Conservation (phyloP, 2,113 vertebrate species). For the Corydoras maculifer region DNA sequence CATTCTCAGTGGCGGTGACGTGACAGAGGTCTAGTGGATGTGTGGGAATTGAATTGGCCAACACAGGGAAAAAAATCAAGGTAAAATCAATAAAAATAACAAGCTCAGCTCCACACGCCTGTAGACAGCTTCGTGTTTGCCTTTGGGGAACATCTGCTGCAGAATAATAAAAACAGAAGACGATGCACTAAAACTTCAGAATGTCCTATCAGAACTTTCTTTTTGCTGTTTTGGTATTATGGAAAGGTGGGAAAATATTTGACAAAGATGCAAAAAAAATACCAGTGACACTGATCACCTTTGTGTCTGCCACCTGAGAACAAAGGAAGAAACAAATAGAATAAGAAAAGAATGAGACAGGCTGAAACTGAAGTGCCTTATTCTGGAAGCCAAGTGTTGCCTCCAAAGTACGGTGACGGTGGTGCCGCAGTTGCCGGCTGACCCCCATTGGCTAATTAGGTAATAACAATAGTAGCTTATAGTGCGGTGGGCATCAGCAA, state of each 20-base stretch:
- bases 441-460: conserved; percentile 27
- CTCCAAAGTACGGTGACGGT: conserved; percentile 12
- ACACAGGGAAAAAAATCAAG: not conserved
- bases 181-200: conserved; percentile 14
- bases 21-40: not conserved
- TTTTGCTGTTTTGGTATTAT: conserved; percentile 22
- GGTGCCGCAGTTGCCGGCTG: conserved; percentile 9
- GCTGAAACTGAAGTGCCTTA: not conserved
- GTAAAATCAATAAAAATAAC: not conserved
- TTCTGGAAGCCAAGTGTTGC: not conserved
- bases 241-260: not conserved
- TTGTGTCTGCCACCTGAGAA: conserved; percentile 18
- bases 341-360: not conserved
- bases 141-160: not conserved
- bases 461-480: conserved; percentile 23
- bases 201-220: conserved; percentile 35
- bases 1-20: not conserved
- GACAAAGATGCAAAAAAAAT: conserved; percentile 24
- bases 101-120: not conserved
- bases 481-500: conserved; percentile 3
- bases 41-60: not conserved
- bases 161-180: conserved; percentile 2
- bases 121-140: conserved; percentile 4
- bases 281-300: conserved; percentile 26
- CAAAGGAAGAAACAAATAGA: conserved; percentile 4